Evolutionary conservation across 2,797 vertebrate species (phyloP), one percentile per base, ranked within the genome.

Genomic region (Gadopsis bispinosus): DNA sequence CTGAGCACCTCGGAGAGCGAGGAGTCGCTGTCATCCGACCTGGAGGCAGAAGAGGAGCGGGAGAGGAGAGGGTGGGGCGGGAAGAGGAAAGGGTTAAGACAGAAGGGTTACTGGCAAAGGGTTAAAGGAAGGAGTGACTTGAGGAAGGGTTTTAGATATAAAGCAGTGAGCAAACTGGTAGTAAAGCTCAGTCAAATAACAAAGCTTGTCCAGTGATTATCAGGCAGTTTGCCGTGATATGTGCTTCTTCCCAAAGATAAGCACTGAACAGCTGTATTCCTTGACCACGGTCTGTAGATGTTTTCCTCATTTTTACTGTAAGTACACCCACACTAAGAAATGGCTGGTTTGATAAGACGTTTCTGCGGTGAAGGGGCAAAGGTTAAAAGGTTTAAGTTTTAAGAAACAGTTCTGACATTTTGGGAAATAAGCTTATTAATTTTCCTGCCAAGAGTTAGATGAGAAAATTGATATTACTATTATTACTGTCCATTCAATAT

Each of bases 1-100:
- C 98, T 99, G 97, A 98, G 96, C 96, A 98, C 96, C 97, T 99
- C 98, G 94, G 98, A 98, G 95, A 99, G 96, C 96, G 97, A 99
- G 97, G 97, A 98, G 95, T 99, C 98, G 96, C 97, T 99, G 97
- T 99, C 98, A 96, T 99, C 98, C 92, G 97, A 99, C 98, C 98
- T 99, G 97, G 90, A 96, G 96, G 96, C 96, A 98, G 95, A 98
- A 97, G 96, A 96, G 97, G 95, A 97, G 97, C 95, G 94, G 96
- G 96, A 95, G 71, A 83, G 83, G 85, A 75, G 83, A 80, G 73
- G 82, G 54, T 11, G 50, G 87, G 82, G 85, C 31, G 69, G 84
- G 90, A 87, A 91, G 81, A 92, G 89, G 91, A 91, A 87, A 93
- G 91, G 91, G 88, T 94, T 94, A 94, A 93, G 88, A 92, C 83